Conservation (phyloP, 2,888 invertebrate species). For the Dugesia japonica region DNA sequence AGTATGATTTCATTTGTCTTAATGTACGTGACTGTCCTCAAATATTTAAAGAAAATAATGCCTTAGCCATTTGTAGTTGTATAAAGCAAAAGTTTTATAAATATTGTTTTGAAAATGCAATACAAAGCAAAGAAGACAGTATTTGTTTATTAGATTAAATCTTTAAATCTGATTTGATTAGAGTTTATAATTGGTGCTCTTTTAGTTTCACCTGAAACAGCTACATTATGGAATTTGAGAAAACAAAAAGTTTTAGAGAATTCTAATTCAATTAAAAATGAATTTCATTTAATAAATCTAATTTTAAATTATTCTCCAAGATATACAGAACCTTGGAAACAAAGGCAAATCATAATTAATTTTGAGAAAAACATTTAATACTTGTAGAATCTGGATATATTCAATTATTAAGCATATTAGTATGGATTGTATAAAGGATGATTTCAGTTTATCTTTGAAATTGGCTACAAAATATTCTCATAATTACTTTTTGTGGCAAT, state of each 20-base stretch:
- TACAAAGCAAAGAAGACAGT: too few species aligned
- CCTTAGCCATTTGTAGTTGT: too few species aligned
- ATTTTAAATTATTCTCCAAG: neutral
- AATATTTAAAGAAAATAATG: too few species aligned
- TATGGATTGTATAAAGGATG: neutral
- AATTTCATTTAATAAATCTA: neutral
- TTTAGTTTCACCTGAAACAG: neutral
- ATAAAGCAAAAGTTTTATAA: too few species aligned
- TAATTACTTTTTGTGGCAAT: constrained; percentile 3
- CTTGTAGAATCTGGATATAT: neutral
- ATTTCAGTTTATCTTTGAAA: neutral
- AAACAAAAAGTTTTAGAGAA: neutral
- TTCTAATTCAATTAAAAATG: neutral
- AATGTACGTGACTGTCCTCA: too few species aligned
- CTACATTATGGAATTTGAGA: neutral
- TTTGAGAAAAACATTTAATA: too few species aligned
- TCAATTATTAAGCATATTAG: neutral
- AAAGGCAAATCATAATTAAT: neutral
- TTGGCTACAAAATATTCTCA: neutral
- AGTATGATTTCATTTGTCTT: too few species aligned
- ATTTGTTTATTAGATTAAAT: too few species aligned
- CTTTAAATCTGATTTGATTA: neutral
- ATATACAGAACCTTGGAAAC: neutral
- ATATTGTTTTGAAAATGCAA: too few species aligned
- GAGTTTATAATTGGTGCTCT: neutral